phyloP scores from a whole-genome alignment of 1,140 invertebrate species.

The Globodera rostochiensis region DNA sequence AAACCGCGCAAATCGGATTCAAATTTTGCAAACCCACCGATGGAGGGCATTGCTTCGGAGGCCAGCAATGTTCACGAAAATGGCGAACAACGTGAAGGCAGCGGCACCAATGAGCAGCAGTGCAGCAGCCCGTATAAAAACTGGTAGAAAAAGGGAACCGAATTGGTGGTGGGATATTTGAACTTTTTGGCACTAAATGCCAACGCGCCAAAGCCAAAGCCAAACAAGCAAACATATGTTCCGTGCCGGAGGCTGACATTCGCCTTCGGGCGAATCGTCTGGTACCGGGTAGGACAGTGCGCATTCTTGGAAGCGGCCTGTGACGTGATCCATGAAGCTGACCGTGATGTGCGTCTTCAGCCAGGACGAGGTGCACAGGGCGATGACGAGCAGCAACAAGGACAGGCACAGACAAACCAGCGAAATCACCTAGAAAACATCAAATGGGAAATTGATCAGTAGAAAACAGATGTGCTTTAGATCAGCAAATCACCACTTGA shows the following conservation, averaged over 20 bases:
- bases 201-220: not conserved
- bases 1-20: too few species aligned
- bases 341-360: conserved; percentile 71
- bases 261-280: conserved; percentile 50
- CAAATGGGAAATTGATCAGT: too few species aligned
- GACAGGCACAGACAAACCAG: conserved; percentile 91
- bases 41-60: conserved; percentile 84
- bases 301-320: conserved; percentile 76
- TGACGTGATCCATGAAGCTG: too few species aligned
- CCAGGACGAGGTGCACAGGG: conserved; percentile 88
- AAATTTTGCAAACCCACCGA: not conserved
- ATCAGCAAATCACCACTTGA: too few species aligned
- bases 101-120: conserved; percentile 85
- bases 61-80: conserved; percentile 85
- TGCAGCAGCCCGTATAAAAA: conserved; percentile 82
- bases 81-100: conserved; percentile 82
- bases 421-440: conserved; percentile 80
- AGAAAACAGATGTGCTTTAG: too few species aligned
- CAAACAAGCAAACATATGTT: conserved; percentile 26
- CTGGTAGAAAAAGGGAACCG: conserved; percentile 68
- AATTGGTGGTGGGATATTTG: not conserved
- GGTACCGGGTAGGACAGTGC: conserved; percentile 58
- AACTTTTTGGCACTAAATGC: not conserved
- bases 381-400: conserved; percentile 85
- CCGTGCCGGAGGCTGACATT: conserved; percentile 61